Evolutionary conservation across 2,888 invertebrate species (phyloP).

Genomic region (Stenchaetothrips biformis): DNA sequence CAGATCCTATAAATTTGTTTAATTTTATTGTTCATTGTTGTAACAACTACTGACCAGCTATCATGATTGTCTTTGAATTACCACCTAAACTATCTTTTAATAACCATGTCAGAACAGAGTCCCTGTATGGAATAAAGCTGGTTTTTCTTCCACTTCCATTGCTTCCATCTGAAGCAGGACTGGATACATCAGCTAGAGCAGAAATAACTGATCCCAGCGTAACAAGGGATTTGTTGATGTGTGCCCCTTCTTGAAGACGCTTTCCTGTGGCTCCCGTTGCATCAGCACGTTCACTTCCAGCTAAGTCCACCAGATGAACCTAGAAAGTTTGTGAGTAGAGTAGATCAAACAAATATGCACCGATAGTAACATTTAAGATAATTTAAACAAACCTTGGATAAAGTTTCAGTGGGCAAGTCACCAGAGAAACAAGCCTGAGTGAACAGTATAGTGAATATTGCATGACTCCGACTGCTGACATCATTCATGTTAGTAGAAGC

Average conservation of each 20-base stretch:
- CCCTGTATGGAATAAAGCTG: constrained; percentile 77
- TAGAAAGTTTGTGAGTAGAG: constrained; percentile 34
- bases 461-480: constrained; percentile 85
- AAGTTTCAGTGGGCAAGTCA: constrained; percentile 82
- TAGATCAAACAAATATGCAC: background rate
- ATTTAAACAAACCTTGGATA: constrained; percentile 60
- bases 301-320: constrained; percentile 79
- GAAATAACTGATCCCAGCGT: constrained; percentile 85
- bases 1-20: background rate
- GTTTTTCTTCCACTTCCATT: constrained; percentile 44
- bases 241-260: constrained; percentile 82
- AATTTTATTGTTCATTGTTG: background rate
- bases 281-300: constrained; percentile 84
- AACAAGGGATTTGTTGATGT: constrained; percentile 85
- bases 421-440: constrained; percentile 74
- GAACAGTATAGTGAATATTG: constrained; percentile 85
- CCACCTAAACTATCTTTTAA: constrained; percentile 84
- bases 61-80: constrained; percentile 88
- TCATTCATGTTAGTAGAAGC: constrained; percentile 91
- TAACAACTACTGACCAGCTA: constrained; percentile 60
- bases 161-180: constrained; percentile 31
- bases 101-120: constrained; percentile 83
- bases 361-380: constrained; percentile 15
- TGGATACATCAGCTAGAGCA: constrained; percentile 67
- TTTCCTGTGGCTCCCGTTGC: constrained; percentile 88